These are phyloP conservation scores for Oplegnathus fasciatus DNA, from an alignment of 2,113 vertebrate species.

Conservation along the genomic window DNA sequence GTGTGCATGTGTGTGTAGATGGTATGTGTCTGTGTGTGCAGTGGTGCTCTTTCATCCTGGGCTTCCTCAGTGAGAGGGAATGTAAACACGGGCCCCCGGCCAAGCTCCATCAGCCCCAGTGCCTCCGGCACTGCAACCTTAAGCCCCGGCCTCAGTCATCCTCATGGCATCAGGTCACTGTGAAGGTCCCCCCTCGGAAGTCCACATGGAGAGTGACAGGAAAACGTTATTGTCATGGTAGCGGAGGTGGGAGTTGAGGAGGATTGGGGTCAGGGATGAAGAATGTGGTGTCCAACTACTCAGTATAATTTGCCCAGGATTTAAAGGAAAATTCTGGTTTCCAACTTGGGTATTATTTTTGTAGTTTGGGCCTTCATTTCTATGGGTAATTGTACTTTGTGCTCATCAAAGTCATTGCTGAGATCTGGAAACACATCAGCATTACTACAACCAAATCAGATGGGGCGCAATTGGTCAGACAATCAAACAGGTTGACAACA, in stretches of 20 bases:
- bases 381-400: not conserved
- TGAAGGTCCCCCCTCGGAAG: not conserved
- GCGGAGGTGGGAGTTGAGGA: not conserved
- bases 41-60: constrained; percentile 90
- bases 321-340: not conserved
- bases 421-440: not conserved
- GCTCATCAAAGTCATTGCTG: not conserved
- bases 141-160: constrained; percentile 40
- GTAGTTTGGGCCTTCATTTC: not conserved
- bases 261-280: not conserved
- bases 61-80: constrained; percentile 92
- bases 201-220: constrained; percentile 9
- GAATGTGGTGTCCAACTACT: not conserved
- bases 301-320: not conserved
- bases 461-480: not conserved
- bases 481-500: too few relatives aligned
- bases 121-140: constrained; percentile 48
- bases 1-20: constrained; percentile 25
- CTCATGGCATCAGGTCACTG: constrained; percentile 58
- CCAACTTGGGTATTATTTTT: not conserved
- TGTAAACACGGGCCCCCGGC: constrained; percentile 94
- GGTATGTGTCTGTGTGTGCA: constrained; percentile 72
- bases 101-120: constrained; percentile 77
- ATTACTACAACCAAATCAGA: not conserved
- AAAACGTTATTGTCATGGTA: constrained; percentile 8